Evolutionary conservation across 2,797 vertebrate species (phyloP).

Genomic region (Xenopus petersii): DNA sequence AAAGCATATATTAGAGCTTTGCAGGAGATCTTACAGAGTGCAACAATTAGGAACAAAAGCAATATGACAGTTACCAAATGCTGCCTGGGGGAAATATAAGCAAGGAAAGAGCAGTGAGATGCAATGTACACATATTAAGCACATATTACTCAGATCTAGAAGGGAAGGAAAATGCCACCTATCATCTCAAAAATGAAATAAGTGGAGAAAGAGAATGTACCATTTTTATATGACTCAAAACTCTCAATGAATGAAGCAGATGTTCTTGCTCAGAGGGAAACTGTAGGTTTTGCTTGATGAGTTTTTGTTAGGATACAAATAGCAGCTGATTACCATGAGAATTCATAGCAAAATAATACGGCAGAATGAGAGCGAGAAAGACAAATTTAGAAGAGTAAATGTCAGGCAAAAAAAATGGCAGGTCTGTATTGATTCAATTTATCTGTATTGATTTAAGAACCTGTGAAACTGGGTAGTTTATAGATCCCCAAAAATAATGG

Average conservation of each 20-base stretch:
- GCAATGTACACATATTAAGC: no score
- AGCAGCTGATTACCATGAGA: conserved; percentile 36
- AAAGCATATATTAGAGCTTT: no score
- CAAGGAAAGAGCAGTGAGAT: not conserved
- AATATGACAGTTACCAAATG: not conserved
- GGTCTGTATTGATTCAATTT: no score
- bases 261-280: conserved; percentile 20
- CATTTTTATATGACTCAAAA: not conserved
- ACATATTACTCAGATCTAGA: no score
- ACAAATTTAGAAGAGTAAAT: not conserved
- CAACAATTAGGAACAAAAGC: no score
- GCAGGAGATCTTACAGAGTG: no score
- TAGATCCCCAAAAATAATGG: no score
- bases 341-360: not conserved
- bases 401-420: not conserved
- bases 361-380: conserved; percentile 5
- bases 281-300: conserved; percentile 29
- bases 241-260: conserved; percentile 31
- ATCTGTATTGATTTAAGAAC: no score
- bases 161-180: no score
- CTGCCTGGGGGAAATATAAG: not conserved
- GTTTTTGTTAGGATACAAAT: conserved; percentile 41
- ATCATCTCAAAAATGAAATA: no score
- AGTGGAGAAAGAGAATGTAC: no score
- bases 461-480: no score